Evolutionary conservation across 2,888 invertebrate species (phyloP).

Genomic region (Platycnemis pennipes): DNA sequence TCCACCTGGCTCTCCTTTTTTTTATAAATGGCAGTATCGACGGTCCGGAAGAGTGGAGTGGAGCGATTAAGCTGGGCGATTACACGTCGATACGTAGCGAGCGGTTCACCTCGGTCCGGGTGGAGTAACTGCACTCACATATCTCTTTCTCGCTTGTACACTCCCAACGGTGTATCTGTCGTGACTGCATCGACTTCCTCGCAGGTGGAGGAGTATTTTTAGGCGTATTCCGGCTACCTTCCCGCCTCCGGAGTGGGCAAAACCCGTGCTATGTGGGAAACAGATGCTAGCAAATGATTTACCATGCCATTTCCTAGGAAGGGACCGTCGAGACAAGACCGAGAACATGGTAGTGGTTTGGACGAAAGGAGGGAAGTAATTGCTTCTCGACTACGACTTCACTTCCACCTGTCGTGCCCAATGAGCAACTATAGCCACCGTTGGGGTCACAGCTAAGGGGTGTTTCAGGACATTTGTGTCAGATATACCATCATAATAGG

Average conservation of each 20-base stretch:
- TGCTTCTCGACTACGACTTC: too few species aligned
- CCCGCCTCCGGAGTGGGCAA: neutral
- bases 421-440: too few species aligned
- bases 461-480: too few species aligned
- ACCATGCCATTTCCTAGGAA: too few species aligned
- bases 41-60: neutral
- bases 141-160: neutral
- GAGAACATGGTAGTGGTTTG: too few species aligned
- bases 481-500: too few species aligned
- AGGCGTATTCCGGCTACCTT: neutral
- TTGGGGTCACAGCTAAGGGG: too few species aligned
- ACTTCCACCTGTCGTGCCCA: too few species aligned
- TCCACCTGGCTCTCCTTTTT: neutral
- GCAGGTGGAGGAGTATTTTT: neutral
- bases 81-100: too few species aligned
- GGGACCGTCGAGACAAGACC: too few species aligned
- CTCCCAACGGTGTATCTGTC: neutral
- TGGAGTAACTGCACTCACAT: neutral
- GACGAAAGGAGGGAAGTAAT: too few species aligned
- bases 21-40: slow-evolving; percentile 9
- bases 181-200: neutral
- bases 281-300: neutral
- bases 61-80: neutral
- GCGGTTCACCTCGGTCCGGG: neutral
- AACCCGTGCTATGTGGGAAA: neutral